These are phyloP conservation scores for Botrylloides violaceus DNA, from an alignment of 23 tunicate species.

Conservation along the genomic window DNA sequence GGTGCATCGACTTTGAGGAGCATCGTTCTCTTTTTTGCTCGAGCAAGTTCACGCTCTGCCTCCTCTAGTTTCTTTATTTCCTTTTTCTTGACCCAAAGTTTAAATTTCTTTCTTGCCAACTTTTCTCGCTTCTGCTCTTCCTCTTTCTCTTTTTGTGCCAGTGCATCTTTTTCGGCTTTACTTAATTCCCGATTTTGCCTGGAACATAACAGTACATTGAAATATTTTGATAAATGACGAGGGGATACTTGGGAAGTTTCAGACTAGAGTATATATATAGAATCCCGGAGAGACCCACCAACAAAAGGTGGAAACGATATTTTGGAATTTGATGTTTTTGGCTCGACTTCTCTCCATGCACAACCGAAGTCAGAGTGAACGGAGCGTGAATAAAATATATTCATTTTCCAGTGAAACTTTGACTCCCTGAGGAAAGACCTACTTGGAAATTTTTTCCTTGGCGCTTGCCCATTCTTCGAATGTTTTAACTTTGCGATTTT, in stretches of 20 bases:
- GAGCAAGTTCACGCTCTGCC: slow-evolving; percentile 35
- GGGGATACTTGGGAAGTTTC: too few relatives aligned
- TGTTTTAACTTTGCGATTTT: slow-evolving; percentile 44
- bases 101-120: slow-evolving; percentile 34
- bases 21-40: slow-evolving; percentile 19
- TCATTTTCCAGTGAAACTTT: too few relatives aligned
- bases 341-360: background rate
- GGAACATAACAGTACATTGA: too few relatives aligned
- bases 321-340: background rate
- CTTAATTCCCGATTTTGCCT: too few relatives aligned
- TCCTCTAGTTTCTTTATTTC: slow-evolving; percentile 20
- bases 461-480: slow-evolving; percentile 64
- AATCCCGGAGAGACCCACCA: too few relatives aligned
- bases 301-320: background rate
- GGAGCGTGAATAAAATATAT: too few relatives aligned
- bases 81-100: slow-evolving; percentile 44
- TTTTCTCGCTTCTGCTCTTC: slow-evolving; percentile 24
- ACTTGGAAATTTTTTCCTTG: slow-evolving; percentile 49
- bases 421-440: too few relatives aligned
- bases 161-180: slow-evolving; percentile 35
- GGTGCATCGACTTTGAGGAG: background rate
- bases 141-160: slow-evolving; percentile 26
- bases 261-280: too few relatives aligned
- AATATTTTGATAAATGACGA: too few relatives aligned
- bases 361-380: background rate